Evolutionary conservation across 2,113 vertebrate species (phyloP).

Genomic region (Pogona vitticeps): DNA sequence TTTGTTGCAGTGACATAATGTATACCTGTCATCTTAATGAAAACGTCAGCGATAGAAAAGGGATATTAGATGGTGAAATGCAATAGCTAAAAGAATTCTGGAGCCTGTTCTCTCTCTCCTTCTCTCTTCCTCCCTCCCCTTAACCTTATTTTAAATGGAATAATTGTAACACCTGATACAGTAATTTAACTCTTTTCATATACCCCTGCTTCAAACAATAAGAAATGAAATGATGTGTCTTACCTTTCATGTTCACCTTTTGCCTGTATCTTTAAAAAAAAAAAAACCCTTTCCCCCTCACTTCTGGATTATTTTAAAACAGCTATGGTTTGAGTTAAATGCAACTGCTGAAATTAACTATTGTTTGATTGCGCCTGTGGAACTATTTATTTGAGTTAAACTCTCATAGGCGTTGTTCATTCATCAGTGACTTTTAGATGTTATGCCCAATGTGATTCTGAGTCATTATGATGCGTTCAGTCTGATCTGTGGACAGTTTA

Average conservation of each 20-base stretch:
- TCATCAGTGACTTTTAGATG: neutral
- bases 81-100: conserved; percentile 61
- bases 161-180: conserved; percentile 43
- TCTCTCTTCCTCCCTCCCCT: conserved; percentile 35
- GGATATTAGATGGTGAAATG: conserved; percentile 65
- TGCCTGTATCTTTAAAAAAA: neutral
- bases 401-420: neutral
- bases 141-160: conserved; percentile 6
- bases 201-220: conserved; percentile 27
- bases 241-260: conserved; percentile 29
- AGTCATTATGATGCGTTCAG: neutral
- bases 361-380: conserved; percentile 22
- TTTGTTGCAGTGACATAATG: conserved; percentile 75
- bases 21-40: conserved; percentile 78
- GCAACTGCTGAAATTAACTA: neutral
- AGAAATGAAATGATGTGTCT: conserved; percentile 3
- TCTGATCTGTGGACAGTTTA: neutral
- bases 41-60: conserved; percentile 70
- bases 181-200: conserved; percentile 42
- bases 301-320: conserved; percentile 13
- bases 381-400: neutral
- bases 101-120: conserved; percentile 55
- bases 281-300: too few relatives aligned
- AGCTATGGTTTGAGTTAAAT: neutral
- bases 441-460: neutral